Evolutionary conservation across 1,140 invertebrate genomes (phyloP), one percentile per base, ranked within the genome.

Genomic region (Protaetia brevitarsis): DNA sequence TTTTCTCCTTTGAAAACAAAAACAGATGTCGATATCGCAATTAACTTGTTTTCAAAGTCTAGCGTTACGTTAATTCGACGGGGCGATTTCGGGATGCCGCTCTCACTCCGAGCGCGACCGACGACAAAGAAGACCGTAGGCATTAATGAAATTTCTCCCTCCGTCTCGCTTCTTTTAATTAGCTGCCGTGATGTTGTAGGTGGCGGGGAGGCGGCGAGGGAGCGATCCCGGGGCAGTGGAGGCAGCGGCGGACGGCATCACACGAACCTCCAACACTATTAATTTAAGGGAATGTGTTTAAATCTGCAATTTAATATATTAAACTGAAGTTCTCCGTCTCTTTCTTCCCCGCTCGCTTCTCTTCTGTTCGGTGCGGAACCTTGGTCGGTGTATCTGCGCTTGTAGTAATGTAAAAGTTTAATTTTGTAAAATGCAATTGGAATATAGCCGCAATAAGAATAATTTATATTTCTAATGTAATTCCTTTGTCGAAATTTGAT

Each of bases 261-360:
- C 41, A 19, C 41, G 41, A 51, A 51, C 19, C 41, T 51, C 41
- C 41, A 51, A 51, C 41, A 51, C 41, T 51, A 51, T 51, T 51
- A 51, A 51, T 51, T 51, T 51, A 51, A 51, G 41, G 41, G 41
- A 51, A 51, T 51, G 41, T 51, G 41, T 51, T 51, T 51, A 51
- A 51, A 51, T 51, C 41, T 51, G 41, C 41, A 51, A 51, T 23
- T 51, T 51, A 51, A 51, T 51, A 51, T 51, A 51, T 51, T 51
- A 51, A 51, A 51, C 41, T 51, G 41, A 23, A 1, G 16, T 16
- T 45, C 23, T 10, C 41, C 6, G 41, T 51, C 41, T 51, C 41
- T 51, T 2, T 51, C 31, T 34, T 34, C 13, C 31, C 8, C 13
- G 13, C n/a, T n/a, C n/a, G n/a, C n/a, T n/a, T n/a, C 8, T 34